Evolutionary conservation across 1,140 invertebrate species (phyloP).

Genomic region (Heliconius himera): DNA sequence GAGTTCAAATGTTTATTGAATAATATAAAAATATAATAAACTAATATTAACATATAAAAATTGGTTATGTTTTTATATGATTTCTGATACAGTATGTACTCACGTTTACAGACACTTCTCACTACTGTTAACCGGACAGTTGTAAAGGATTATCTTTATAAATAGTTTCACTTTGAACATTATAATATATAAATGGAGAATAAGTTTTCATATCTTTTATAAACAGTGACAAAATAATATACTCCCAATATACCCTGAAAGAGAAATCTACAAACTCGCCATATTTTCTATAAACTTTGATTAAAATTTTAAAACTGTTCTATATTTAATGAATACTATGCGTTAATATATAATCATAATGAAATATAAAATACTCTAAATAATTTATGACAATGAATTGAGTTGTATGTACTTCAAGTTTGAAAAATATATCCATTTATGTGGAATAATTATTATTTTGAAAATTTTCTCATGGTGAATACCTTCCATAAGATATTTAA

Average conservation of each 20-base stretch:
- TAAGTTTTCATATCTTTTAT: neutral
- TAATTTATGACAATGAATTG: neutral
- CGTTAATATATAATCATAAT: neutral
- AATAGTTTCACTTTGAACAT: neutral
- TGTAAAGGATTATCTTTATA: neutral
- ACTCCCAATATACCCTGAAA: constrained; percentile 6
- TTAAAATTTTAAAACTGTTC: constrained; percentile 11
- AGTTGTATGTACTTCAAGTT: neutral
- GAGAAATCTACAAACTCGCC: constrained; percentile 1
- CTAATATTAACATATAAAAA: too few relatives aligned
- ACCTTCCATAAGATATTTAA: neutral
- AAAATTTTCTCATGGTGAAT: neutral
- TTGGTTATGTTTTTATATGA: too few relatives aligned
- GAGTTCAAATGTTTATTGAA: too few relatives aligned
- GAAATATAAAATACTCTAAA: neutral
- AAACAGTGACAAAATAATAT: constrained; percentile 11
- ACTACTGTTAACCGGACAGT: neutral
- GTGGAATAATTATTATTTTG: neutral
- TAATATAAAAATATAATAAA: too few relatives aligned
- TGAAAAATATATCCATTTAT: constrained; percentile 1
- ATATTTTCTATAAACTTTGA: constrained; percentile 3
- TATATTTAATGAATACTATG: neutral
- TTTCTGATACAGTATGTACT: neutral
- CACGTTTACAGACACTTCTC: neutral
- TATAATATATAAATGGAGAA: neutral